Evolutionary conservation across 2,888 invertebrate species (phyloP), one percentile per base, ranked within the genome.

Genomic region (Arrhopalites spinosus): DNA sequence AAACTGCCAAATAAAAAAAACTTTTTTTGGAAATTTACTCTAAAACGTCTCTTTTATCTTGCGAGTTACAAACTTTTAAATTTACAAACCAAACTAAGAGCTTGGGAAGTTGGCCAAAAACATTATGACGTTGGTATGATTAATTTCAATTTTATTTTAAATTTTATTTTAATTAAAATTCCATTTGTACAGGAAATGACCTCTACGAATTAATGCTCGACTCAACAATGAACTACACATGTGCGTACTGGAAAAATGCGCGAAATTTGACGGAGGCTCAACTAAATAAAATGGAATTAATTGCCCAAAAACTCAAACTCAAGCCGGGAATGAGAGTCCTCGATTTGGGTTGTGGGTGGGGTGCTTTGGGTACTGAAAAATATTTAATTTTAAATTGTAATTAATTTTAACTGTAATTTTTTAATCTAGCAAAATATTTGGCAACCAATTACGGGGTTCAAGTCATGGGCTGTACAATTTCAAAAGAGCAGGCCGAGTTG

Each of bases 221-320:
- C 64, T 76, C 79, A 3, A 70, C 77, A 11, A 81, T 80, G 80
- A 79, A 78, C 61, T 80, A 81, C 76, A 78, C 77, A 25, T 80
- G 80, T 47, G 81, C 77, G 17, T 81, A 81, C 63, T 81, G 81
- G 81, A 73, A 68, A 53, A 73, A 74, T n/a, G 81, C 81, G 3
- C 76, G 75, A 5, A 78, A 76, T 50, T 75, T 81, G 20, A 63
- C 78, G 1, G 75, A 80, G 78, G 81, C 81, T n/a, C 81, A 81
- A 72, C 30, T 75, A 11, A 63, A 79, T 36, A 81, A 81, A 59
- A 78, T 81, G 80, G 78, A 80, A 3, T 61, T 80, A 66, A 81
- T 81, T 71, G 81, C 74, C 0, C n/a, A 68, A 13, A 81, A 81
- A 66, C 43, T 81, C n/a, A 78, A 81, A 27, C 53, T 81, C 29